Conservation (phyloP, 2,888 invertebrate genomes). For the Macaria notata region DNA sequence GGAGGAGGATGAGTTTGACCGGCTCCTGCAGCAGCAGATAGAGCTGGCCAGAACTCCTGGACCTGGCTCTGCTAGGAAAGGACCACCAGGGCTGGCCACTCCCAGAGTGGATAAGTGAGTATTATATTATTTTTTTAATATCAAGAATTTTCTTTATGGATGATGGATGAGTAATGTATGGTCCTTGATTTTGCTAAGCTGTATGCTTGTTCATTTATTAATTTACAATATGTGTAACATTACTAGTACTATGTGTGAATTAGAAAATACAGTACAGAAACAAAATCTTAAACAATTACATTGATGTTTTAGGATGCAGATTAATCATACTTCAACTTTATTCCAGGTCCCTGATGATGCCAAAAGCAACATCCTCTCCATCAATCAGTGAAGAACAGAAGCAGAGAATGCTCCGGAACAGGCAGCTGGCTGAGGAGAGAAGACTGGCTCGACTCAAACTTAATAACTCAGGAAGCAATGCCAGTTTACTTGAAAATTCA, state of each 20-base stretch:
- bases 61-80: constrained; percentile 52
- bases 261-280: too few relatives aligned
- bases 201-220: too few relatives aligned
- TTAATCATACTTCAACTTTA: too few relatives aligned
- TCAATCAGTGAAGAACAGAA: constrained; percentile 83
- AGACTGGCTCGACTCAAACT: constrained; percentile 78
- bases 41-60: constrained; percentile 77
- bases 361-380: constrained; percentile 71
- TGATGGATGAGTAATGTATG: too few relatives aligned
- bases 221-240: too few relatives aligned
- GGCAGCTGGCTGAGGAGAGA: constrained; percentile 84
- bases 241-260: too few relatives aligned
- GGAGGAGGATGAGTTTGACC: constrained; percentile 85
- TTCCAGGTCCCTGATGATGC: constrained; percentile 55
- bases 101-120: constrained; percentile 46
- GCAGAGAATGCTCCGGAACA: constrained; percentile 86
- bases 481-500: background rate
- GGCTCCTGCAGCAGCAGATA: constrained; percentile 84
- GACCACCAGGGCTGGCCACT: constrained; percentile 31
- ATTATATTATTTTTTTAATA: too few relatives aligned
- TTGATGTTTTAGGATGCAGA: too few relatives aligned
- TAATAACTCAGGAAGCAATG: constrained; percentile 25
- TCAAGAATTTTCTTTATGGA: too few relatives aligned
- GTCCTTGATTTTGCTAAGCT: too few relatives aligned
- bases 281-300: too few relatives aligned